Percentiles rank a stretch among this genome's conserved stretches.
These are phyloP conservation scores for Aquatica leii DNA, from an alignment of 2,888 invertebrate genomes.

Conservation along the genomic window DNA sequence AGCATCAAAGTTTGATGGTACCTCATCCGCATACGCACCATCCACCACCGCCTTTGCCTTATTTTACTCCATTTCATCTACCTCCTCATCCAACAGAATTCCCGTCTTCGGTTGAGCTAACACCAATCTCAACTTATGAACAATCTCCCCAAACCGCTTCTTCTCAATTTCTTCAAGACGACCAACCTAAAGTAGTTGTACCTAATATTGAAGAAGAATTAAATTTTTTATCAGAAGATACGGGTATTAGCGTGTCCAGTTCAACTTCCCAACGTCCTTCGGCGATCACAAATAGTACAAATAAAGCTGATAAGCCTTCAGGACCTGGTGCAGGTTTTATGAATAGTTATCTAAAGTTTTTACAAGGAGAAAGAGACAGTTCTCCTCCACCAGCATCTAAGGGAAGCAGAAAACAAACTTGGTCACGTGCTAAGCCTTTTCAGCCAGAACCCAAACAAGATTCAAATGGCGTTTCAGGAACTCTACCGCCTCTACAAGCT, in stretches of 20 bases:
- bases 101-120: constrained; percentile 72
- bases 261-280: constrained; percentile 20
- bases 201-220: constrained; percentile 90
- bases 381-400: constrained; percentile 79
- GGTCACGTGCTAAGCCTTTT: constrained; percentile 64
- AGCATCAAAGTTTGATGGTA: constrained; percentile 66
- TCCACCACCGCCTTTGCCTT: constrained; percentile 71
- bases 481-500: constrained; percentile 31
- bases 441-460: constrained; percentile 56
- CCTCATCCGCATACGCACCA: constrained; percentile 70
- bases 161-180: constrained; percentile 57
- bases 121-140: constrained; percentile 68
- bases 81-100: constrained; percentile 72
- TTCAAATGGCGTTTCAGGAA: constrained; percentile 45
- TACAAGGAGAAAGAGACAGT: constrained; percentile 82
- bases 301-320: constrained; percentile 68
- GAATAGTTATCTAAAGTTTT: constrained; percentile 87
- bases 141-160: constrained; percentile 38
- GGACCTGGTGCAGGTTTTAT: constrained; percentile 80
- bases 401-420: constrained; percentile 72
- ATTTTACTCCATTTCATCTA: constrained; percentile 79
- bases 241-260: constrained; percentile 19
- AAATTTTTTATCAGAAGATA: constrained; percentile 75
- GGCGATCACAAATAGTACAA: constrained; percentile 58
- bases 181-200: constrained; percentile 84